Percentiles rank a stretch among this genome's conserved stretches.
Evolutionary conservation across 2,797 vertebrate species (phyloP).

Genomic region (Mionectes olivaceus): DNA sequence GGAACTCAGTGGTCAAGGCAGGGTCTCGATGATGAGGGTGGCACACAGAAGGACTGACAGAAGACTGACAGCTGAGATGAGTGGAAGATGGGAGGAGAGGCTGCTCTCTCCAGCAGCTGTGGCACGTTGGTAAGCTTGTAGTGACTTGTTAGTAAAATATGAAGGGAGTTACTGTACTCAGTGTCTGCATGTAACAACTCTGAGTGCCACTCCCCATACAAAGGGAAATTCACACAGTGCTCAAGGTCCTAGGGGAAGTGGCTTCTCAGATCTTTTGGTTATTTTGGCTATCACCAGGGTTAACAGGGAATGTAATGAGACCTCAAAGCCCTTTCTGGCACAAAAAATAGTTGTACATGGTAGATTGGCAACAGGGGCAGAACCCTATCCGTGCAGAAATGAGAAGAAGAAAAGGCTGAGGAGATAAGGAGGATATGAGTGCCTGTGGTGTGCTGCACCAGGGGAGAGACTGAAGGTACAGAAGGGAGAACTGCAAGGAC

Average conservation of each 20-base stretch:
- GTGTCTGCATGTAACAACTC: neutral
- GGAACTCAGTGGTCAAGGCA: neutral
- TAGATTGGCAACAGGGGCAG: neutral
- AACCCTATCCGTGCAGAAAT: neutral
- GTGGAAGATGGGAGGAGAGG: neutral
- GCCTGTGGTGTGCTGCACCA: neutral
- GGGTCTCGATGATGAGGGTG: neutral
- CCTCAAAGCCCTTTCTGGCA: neutral
- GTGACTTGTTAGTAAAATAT: conserved; percentile 28
- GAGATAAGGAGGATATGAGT: neutral
- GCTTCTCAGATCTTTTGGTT: neutral
- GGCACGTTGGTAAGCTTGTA: neutral
- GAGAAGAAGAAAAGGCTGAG: neutral
- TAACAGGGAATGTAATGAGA: neutral
- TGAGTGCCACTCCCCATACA: conserved; percentile 11
- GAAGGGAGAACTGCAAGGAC: neutral
- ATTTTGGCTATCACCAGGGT: neutral
- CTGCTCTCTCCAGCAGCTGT: neutral
- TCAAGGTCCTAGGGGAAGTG: neutral
- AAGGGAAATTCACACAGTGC: neutral
- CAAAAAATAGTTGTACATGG: neutral
- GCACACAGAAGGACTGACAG: neutral
- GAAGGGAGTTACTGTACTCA: neutral
- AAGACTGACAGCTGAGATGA: neutral
- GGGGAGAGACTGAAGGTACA: neutral